Base-by-base conservation (phyloP, 2,888 invertebrate species). In the Cryptops parisi region DNA sequence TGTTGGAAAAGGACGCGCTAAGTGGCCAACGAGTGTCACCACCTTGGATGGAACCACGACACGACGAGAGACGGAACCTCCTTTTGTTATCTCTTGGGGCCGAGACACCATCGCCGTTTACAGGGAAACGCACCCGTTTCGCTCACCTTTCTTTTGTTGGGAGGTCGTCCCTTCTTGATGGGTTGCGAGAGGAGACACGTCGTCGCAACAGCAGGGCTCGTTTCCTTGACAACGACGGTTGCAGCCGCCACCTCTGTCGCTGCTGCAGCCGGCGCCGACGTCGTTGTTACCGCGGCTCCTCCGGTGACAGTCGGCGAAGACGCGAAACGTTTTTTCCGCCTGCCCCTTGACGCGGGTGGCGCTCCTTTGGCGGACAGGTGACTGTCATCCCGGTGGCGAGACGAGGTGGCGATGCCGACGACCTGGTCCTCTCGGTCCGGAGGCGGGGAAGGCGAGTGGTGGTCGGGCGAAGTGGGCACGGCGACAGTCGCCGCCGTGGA, bases 71-170 rank as follows among this genome's bases (percentile, higher is more conserved):
- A n/a, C n/a, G n/a, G n/a, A n/a, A n/a, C n/a, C n/a, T n/a, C n/a
- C n/a, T n/a, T n/a, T n/a, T n/a, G n/a, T n/a, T n/a, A n/a, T n/a
- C n/a, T n/a, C n/a, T n/a, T n/a, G n/a, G n/a, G n/a, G n/a, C n/a
- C n/a, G n/a, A n/a, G n/a, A n/a, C n/a, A n/a, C n/a, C n/a, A n/a
- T n/a, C n/a, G n/a, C n/a, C n/a, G n/a, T n/a, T n/a, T n/a, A n/a
- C n/a, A n/a, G n/a, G n/a, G n/a, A n/a, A n/a, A n/a, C n/a, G n/a
- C n/a, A n/a, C n/a, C n/a, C n/a, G n/a, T n/a, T n/a, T n/a, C 22
- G 1, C 22, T 49, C 5, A 64, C 63, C 62, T 63, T 64, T 57
- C 63, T 58, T 57, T 63, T 63, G 53, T 62, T 63, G 4, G 61
- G 59, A 9, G 64, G 64, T 38, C 64, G 53, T 17, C 63, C 64